Base-by-base conservation (phyloP, 1,140 invertebrate species). In the Hesperophylax magnus region DNA sequence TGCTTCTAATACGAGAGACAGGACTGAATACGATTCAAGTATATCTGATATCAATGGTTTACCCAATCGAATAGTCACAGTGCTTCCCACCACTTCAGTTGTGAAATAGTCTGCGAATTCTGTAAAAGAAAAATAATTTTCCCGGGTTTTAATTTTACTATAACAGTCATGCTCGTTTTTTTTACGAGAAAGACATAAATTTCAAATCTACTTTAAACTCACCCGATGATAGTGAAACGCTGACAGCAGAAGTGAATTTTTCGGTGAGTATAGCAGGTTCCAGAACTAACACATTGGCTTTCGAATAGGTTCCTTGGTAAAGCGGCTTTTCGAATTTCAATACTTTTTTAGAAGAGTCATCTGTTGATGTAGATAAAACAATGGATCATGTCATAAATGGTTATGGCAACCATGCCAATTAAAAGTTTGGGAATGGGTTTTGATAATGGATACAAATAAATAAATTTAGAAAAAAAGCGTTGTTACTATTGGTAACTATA, bases 281-380 rank as follows among this genome's bases (percentile, higher is more conserved):
- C 39, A 71, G 7, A 8, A 17, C 39, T 9, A 71, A 15, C 3
- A 1, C 18, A 15, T 53, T 0, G n/a, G n/a, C 20, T 11, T 7
- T 24, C 67, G 47, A 71, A 39, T 71, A 71, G n/a, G 15, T 71
- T 52, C 31, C 67, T 52, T 71, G 8, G 34, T 71, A 71, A 24
- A n/a, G 5, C 15, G 39, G 34, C 9, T 71, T 47, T 20, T 71
- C 39, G 15, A 71, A 71, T 52, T 71, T 52, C 39, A 71, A 52
- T 15, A 71, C 18, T 22, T 52, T 52, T 31, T 14, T 22, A 15
- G 63, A 15, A 15, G 63, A 14, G 11, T 34, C 63, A 34, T 67
- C 24, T 67, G n/a, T 17, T 39, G 14, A 15, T 11, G 15, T 5
- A 47, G n/a, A 52, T 52, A 39, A 20, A 2, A 71, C 56, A 47